These are phyloP conservation scores for Hoplostethus atlanticus DNA, from an alignment of 2,797 vertebrate species.

Conservation along the genomic window DNA sequence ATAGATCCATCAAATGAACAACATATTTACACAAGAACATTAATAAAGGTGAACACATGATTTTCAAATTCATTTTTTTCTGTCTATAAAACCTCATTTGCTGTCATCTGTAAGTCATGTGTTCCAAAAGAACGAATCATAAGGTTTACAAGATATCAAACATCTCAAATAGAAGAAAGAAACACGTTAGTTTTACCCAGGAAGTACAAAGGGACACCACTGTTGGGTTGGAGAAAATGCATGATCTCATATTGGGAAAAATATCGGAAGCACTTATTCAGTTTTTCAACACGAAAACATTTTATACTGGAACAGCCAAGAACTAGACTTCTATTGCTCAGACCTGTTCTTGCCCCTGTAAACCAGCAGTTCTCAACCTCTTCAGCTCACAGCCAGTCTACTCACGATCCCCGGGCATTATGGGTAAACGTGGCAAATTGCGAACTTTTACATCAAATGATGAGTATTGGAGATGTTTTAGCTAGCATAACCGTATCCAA, in stretches of 20 bases:
- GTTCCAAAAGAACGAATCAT: slow-evolving; percentile 19
- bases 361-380: slow-evolving; percentile 5
- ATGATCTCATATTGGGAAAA: slow-evolving; percentile 20
- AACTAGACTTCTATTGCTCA: slow-evolving; percentile 44
- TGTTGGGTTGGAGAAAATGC: slow-evolving; percentile 20
- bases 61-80: slow-evolving; percentile 16
- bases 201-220: slow-evolving; percentile 6
- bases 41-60: slow-evolving; percentile 47
- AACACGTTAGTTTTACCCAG: slow-evolving; percentile 1
- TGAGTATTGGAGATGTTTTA: too few relatives aligned
- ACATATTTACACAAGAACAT: slow-evolving; percentile 58
- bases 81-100: slow-evolving; percentile 1
- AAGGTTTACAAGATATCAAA: slow-evolving; percentile 34
- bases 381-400: neutral
- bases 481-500: too few relatives aligned
- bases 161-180: slow-evolving; percentile 18
- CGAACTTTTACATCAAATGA: too few relatives aligned
- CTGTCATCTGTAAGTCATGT: slow-evolving; percentile 13
- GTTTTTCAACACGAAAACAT: slow-evolving; percentile 7
- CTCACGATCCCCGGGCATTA: too few relatives aligned
- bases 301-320: neutral
- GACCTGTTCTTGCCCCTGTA: neutral
- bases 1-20: slow-evolving; percentile 44
- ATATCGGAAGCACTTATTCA: slow-evolving; percentile 48
- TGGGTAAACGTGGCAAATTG: too few relatives aligned